Evolutionary conservation across 2,888 invertebrate genomes (phyloP).

Genomic region (Amphimallon solstitiale): DNA sequence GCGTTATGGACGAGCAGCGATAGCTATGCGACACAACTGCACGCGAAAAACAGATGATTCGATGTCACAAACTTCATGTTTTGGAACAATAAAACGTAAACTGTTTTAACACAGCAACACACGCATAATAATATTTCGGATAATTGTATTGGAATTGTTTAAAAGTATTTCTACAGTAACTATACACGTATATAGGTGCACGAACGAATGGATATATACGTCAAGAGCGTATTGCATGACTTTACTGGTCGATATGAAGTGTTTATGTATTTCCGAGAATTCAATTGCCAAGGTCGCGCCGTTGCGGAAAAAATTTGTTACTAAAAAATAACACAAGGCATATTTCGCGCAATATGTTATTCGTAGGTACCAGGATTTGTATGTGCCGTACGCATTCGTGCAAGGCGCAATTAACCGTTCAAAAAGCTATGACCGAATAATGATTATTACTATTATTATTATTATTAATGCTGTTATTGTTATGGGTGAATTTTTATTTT

Average conservation of each 20-base stretch:
- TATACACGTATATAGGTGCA: no score
- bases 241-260: slow-evolving; percentile 20
- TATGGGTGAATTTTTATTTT: no score
- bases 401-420: neutral
- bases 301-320: slow-evolving; percentile 1
- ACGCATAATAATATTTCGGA: no score
- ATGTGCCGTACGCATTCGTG: neutral
- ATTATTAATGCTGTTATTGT: no score
- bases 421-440: no score
- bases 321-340: slow-evolving; percentile 15
- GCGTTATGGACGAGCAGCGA: neutral
- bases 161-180: slow-evolving; percentile 24
- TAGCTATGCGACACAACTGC: neutral
- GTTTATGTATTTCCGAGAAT: slow-evolving; percentile 33
- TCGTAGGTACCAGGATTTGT: slow-evolving; percentile 4
- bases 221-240: slow-evolving; percentile 12
- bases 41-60: neutral
- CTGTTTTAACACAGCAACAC: no score
- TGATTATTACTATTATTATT: no score
- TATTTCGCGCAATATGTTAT: neutral
- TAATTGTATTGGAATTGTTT: neutral
- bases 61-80: no score
- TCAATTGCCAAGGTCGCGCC: slow-evolving; percentile 25
- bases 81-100: no score
- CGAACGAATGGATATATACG: no score